Conservation (phyloP, 1,140 invertebrate species). For the Drosophila grimshawi region DNA sequence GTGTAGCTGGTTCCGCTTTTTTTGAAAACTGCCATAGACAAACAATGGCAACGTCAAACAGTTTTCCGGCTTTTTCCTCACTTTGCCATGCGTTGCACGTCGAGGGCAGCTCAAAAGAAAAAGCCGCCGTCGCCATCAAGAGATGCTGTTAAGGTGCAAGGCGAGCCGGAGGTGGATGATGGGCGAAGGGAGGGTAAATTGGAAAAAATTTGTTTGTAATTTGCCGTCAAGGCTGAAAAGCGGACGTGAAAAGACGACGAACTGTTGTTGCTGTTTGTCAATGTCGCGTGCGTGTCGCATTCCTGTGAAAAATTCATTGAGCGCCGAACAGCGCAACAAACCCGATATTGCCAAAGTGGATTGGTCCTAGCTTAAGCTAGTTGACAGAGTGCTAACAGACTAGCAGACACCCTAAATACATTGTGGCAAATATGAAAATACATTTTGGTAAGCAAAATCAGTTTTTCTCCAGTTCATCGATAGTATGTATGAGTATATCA, state of each 20-base stretch:
- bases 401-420: not conserved
- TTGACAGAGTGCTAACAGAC: not conserved
- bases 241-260: constrained; percentile 36
- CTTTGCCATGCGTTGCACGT: constrained; percentile 50
- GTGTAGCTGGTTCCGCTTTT: constrained; percentile 30
- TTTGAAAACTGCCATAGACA: constrained; percentile 52
- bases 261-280: constrained; percentile 32
- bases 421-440: no score
- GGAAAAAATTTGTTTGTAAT: constrained; percentile 31
- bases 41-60: constrained; percentile 54
- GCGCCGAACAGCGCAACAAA: not conserved
- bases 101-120: constrained; percentile 38
- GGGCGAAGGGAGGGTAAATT: constrained; percentile 17
- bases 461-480: no score
- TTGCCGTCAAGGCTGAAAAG: constrained; percentile 38
- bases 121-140: constrained; percentile 29
- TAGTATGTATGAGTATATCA: no score
- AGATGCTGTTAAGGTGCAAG: not conserved
- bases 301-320: constrained; percentile 3
- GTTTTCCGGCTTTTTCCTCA: constrained; percentile 44
- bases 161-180: not conserved
- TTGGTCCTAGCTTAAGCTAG: constrained; percentile 21
- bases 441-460: no score
- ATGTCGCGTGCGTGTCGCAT: constrained; percentile 47
- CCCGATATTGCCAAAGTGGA: constrained; percentile 11